These are phyloP conservation scores for Brachystomella parvula DNA, from an alignment of 1,140 invertebrate species.

Conservation along the genomic window DNA sequence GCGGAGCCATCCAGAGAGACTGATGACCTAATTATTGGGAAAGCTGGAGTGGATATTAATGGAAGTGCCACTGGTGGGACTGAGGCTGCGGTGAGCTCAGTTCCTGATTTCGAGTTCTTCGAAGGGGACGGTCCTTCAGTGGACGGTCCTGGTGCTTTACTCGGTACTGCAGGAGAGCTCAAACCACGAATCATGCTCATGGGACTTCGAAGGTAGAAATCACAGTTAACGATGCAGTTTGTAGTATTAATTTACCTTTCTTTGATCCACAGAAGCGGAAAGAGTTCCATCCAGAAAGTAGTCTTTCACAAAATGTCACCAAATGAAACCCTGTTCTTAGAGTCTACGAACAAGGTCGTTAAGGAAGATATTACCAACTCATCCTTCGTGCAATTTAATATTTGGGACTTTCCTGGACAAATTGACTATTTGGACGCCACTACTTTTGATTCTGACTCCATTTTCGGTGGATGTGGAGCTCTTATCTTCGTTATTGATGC, in stretches of 20 bases:
- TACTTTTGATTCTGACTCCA: conserved; percentile 88
- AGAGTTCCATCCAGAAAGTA: conserved; percentile 99
- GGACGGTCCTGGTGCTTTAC: conserved; percentile 56
- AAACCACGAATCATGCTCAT: conserved; percentile 91
- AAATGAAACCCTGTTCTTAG: conserved; percentile 97
- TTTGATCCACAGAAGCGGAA: conserved; percentile 72
- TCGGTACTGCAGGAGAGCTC: conserved; percentile 56
- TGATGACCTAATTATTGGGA: too few relatives aligned
- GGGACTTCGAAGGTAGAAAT: conserved; percentile 74
- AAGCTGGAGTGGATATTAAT: too few relatives aligned
- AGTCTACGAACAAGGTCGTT: conserved; percentile 91
- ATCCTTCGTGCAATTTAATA: conserved; percentile 99
- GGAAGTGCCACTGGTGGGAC: too few relatives aligned
- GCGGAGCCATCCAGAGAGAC: too few relatives aligned
- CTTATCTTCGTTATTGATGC: conserved; percentile 99
- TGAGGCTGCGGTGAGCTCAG: too few relatives aligned
- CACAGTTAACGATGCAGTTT: background rate
- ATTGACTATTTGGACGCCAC: conserved; percentile 90
- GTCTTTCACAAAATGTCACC: conserved; percentile 99
- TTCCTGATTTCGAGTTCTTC: too few relatives aligned
- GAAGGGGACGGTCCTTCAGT: conserved; percentile 54
- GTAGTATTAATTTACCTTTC: background rate
- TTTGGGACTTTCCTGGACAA: conserved; percentile 99
- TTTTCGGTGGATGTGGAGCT: conserved; percentile 90
- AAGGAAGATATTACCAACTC: conserved; percentile 61